Base-by-base conservation (phyloP, 2,797 vertebrate genomes). In the Discoglossus pictus region DNA sequence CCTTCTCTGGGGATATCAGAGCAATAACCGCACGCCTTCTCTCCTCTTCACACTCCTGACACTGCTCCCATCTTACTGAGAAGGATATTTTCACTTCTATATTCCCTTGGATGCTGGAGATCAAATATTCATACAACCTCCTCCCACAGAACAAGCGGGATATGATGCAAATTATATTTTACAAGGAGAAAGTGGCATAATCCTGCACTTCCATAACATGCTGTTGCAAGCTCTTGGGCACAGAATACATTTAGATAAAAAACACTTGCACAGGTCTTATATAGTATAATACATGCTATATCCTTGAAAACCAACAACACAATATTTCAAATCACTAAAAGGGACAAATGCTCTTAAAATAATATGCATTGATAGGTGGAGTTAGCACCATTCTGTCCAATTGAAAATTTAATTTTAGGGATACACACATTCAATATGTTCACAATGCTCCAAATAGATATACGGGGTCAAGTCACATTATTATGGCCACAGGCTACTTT, bases 31-130 rank as follows among this genome's bases (percentile, higher is more conserved):
- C 36, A 64, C n/a, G 36, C 50, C 58, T 62, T 61, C 55, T 43
- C 68, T 64, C 52, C 68, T 71, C 35, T 58, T 71, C 53, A 71
- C 68, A 71, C 68, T 64, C 11, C 61, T 71, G 51, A 64, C 43
- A 58, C 46, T 58, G 46, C 61, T 63, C 52, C 68, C 62, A 43
- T 64, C 52, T 51, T 50, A 24, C 44, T 1, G 52, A 63, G 53
- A 58, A 35, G 43, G 68, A 63, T 71, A 58, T 51, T 71, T 71
- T 44, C 61, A 51, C 60, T 71, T 64, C 59, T 13, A 43, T 51
- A 71, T 71, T 64, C 61, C 61, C 68, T 59, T 47, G 59, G 51
- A 64, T 64, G 48, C 55, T 34, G 31, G 13, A 23, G 52, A 64
- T 71, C 61, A 71, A 71, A 71, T 62, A 69, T 71, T 64, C 51